Evolutionary conservation across 1,140 invertebrate genomes (phyloP).

Genomic region (Cherax quadricarinatus): DNA sequence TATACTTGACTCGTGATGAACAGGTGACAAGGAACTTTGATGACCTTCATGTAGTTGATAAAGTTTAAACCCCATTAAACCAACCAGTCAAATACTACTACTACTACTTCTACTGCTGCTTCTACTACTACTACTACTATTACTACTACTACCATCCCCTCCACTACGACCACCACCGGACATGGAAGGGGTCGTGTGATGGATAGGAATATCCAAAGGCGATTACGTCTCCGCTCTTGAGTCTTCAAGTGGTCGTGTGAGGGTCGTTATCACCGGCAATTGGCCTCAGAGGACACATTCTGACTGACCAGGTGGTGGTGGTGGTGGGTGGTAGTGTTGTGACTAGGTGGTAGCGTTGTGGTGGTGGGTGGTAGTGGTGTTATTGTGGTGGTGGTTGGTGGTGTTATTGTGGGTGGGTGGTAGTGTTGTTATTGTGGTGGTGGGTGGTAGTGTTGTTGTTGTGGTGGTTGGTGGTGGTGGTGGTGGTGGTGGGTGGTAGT

Average conservation of each 20-base stretch:
- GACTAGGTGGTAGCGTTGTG: not conserved
- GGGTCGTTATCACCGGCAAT: slow-evolving; percentile 17
- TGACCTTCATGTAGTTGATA: no score
- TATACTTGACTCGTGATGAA: no score
- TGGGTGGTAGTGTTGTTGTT: not conserved
- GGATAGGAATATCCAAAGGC: slow-evolving; percentile 36
- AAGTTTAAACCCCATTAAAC: no score
- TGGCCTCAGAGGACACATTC: slow-evolving; percentile 14
- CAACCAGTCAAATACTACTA: no score
- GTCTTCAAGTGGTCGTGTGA: slow-evolving; percentile 21
- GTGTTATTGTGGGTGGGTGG: not conserved
- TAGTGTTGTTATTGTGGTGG: not conserved
- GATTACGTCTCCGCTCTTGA: slow-evolving; percentile 31
- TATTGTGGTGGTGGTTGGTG: not conserved
- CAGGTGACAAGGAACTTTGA: no score
- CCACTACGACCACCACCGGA: not conserved
- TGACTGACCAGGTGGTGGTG: not conserved
- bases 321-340: no score
- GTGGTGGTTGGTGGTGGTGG: not conserved
- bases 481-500: not conserved
- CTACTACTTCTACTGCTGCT: no score
- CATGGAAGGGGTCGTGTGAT: slow-evolving; percentile 1
- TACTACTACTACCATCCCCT: no score
- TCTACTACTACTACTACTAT: no score
- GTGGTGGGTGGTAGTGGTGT: not conserved